Percentiles rank a stretch among this genome's conserved stretches.
phyloP scores from a whole-genome alignment of 2,113 vertebrate genomes.

The Physeter macrocephalus region DNA sequence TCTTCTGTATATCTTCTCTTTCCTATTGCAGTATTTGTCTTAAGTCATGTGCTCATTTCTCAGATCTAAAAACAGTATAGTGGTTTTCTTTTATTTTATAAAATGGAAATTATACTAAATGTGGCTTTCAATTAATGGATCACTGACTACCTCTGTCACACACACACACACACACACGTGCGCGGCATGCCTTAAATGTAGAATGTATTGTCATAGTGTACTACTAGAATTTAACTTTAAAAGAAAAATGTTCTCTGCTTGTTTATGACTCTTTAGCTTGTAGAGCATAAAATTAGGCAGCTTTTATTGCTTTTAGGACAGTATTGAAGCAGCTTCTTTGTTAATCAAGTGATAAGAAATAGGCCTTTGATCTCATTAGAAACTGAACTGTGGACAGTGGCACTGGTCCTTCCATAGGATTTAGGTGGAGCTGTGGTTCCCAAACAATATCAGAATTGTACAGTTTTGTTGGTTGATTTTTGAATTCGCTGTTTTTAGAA shows the following conservation, averaged over 20 bases:
- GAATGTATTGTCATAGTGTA: not conserved
- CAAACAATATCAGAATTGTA: not conserved
- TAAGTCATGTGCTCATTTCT: not conserved
- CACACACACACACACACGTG: too few relatives aligned
- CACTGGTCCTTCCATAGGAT: not conserved
- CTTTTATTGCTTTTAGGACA: not conserved
- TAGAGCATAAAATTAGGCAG: not conserved
- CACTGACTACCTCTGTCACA: not conserved
- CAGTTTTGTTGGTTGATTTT: not conserved
- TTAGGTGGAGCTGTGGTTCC: not conserved
- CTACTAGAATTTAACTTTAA: not conserved
- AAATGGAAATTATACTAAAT: not conserved
- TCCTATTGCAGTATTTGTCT: not conserved
- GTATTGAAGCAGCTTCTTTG: not conserved
- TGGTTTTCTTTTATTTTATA: not conserved
- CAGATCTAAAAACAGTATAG: not conserved
- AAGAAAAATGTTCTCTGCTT: not conserved
- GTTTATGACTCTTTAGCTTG: not conserved
- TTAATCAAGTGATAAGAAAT: not conserved
- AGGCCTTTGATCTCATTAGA: not conserved
- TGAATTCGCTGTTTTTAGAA: not conserved
- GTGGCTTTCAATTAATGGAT: not conserved
- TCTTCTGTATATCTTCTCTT: not conserved
- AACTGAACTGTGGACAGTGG: not conserved
- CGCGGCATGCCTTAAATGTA: not conserved